These are phyloP conservation scores for Sinocyclocheilus anophthalmus DNA, from an alignment of 2,113 vertebrate species.

Conservation along the genomic window DNA sequence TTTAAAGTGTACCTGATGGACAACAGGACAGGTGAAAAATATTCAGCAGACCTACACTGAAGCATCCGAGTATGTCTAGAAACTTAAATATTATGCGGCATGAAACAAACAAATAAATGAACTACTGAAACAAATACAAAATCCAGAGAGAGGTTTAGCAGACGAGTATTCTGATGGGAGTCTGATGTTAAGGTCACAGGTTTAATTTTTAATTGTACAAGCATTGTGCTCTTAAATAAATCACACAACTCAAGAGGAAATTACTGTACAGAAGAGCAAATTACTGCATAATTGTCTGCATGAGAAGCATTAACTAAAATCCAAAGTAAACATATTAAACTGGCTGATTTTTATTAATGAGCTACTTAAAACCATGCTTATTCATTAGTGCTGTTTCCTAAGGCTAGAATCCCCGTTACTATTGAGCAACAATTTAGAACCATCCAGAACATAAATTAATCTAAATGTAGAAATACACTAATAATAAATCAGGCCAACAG, in stretches of 20 bases:
- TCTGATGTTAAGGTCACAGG: not conserved
- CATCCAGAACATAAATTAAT: not conserved
- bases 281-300: not conserved
- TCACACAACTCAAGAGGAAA: not conserved
- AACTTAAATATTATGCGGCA: not conserved
- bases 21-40: not conserved
- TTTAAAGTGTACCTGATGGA: not conserved
- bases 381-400: not conserved
- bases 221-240: not conserved
- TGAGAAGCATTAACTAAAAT: not conserved
- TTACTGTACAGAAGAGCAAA: not conserved
- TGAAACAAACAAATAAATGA: not conserved
- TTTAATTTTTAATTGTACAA: not conserved
- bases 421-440: not conserved
- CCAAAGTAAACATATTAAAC: not conserved
- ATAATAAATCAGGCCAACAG: no score
- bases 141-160: not conserved
- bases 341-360: constrained; percentile 3
- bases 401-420: not conserved
- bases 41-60: not conserved
- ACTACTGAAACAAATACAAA: not conserved
- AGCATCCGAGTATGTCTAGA: not conserved
- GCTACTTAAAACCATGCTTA: not conserved
- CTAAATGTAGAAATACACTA: not conserved
- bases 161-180: not conserved